Base-by-base conservation (phyloP, 1,140 invertebrate genomes). In the Lysiphlebus fabarum region DNA sequence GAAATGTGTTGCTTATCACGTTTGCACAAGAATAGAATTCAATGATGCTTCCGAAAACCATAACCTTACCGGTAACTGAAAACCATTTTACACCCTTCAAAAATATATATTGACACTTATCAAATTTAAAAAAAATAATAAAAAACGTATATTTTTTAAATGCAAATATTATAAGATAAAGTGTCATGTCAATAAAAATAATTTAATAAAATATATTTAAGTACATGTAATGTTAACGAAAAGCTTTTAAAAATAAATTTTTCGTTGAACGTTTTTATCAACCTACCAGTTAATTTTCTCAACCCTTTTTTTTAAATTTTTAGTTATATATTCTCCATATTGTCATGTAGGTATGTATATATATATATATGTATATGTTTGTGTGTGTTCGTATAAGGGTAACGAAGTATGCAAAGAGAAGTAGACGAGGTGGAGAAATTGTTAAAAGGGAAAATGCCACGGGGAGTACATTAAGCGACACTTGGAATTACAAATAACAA, bases 401-500 rank as follows among this genome's bases (percentile, higher is more conserved):
- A 49, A 58, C 40, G 56, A 47, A 47, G 45, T 40, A 56, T 48
- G 45, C 44, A n/a, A 48, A 33, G 38, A 38, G 36, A 53, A 61
- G 17, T 26, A 26, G 17, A 26, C 17, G 4, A 26, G 17, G 17
- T 26, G 17, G 17, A 26, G 17, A 26, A 26, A 26, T 26, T 1
- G 61, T 53, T 61, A 59, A 53, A 62, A 64, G 62, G 48, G 45
- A 53, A 55, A 62, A 60, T 61, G 62, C 59, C 58, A 61, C 47
- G 50, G 65, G 59, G 72, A 74, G 72, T 79, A 77, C 79, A 78
- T 79, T 77, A 80, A 77, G 71, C 77, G 74, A 73, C 76, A 79
- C 76, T 78, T 71, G 73, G 76, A 80, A 79, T 80, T 80, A 80
- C 78, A 80, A 80, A 79, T 80, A 80, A 79, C 76, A 80, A 80